These are phyloP conservation scores for Arvicanthis niloticus DNA, from an alignment of 2,113 vertebrate species.

Conservation along the genomic window DNA sequence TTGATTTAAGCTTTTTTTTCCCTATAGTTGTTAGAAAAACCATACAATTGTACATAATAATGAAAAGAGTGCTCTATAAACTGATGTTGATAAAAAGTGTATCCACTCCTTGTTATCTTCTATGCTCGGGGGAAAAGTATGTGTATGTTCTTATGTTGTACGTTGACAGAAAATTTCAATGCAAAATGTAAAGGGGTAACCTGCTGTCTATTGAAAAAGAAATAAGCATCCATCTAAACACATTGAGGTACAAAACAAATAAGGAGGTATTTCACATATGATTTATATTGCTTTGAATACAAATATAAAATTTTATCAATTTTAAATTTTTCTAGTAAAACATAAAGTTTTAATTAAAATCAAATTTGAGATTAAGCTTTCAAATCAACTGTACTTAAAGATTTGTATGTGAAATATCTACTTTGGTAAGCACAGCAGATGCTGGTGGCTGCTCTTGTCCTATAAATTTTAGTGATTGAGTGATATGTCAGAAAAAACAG, in stretches of 20 bases:
- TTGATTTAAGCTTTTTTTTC: neutral
- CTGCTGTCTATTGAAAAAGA: conserved; percentile 15
- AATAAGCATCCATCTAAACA: conserved; percentile 15
- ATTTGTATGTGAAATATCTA: conserved; percentile 41
- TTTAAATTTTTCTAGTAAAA: conserved; percentile 34
- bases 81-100: neutral
- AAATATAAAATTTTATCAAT: neutral
- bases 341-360: neutral
- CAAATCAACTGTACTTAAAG: conserved; percentile 3
- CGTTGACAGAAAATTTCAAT: neutral
- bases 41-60: neutral
- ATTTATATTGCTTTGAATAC: neutral
- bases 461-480: conserved; percentile 71
- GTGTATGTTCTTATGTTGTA: too few species aligned
- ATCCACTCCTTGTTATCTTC: too few species aligned
- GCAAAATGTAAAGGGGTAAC: neutral
- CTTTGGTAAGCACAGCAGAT: neutral
- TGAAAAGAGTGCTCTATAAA: neutral
- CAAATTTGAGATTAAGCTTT: conserved; percentile 24
- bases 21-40: neutral
- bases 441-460: neutral
- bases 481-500: conserved; percentile 60
- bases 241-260: neutral
- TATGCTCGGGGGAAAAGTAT: too few species aligned
- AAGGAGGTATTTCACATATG: neutral